A percentile compares a stretch with the other conserved stretches of the same genome.
Evolutionary conservation across 2,113 vertebrate species (phyloP).

Genomic region (Seriola rivoliana): DNA sequence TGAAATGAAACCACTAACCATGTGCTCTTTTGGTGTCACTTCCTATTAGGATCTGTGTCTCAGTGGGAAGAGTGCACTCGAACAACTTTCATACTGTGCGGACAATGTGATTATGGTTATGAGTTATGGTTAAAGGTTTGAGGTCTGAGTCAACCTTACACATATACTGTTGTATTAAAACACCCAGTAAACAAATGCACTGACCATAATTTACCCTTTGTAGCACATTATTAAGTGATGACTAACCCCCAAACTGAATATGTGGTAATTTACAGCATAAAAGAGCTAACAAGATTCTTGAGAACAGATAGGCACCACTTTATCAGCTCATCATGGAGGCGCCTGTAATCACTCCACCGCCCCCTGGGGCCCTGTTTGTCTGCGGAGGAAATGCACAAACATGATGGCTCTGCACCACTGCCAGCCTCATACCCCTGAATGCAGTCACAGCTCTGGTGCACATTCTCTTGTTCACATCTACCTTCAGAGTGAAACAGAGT

Average conservation of each 20-base stretch:
- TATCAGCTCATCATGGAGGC: slow-evolving; percentile 75
- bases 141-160: background rate
- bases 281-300: slow-evolving; percentile 37
- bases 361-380: slow-evolving; percentile 60
- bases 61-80: background rate
- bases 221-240: slow-evolving; percentile 10
- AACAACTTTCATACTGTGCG: background rate
- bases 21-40: slow-evolving; percentile 43
- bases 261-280: background rate
- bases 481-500: background rate
- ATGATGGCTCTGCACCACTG: slow-evolving; percentile 45
- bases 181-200: background rate
- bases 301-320: slow-evolving; percentile 48
- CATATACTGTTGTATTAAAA: background rate
- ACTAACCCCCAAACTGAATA: slow-evolving; percentile 6
- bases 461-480: background rate
- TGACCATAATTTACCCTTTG: background rate
- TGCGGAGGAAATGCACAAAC: slow-evolving; percentile 67
- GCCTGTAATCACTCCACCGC: slow-evolving; percentile 70
- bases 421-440: slow-evolving; percentile 5
- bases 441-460: slow-evolving; percentile 12
- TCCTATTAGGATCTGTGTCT: slow-evolving; percentile 35
- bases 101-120: background rate
- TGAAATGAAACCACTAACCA: slow-evolving; percentile 25
- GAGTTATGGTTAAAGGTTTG: background rate